phyloP scores from a whole-genome alignment of 2,113 vertebrate species.

The Eulemur macaco region DNA sequence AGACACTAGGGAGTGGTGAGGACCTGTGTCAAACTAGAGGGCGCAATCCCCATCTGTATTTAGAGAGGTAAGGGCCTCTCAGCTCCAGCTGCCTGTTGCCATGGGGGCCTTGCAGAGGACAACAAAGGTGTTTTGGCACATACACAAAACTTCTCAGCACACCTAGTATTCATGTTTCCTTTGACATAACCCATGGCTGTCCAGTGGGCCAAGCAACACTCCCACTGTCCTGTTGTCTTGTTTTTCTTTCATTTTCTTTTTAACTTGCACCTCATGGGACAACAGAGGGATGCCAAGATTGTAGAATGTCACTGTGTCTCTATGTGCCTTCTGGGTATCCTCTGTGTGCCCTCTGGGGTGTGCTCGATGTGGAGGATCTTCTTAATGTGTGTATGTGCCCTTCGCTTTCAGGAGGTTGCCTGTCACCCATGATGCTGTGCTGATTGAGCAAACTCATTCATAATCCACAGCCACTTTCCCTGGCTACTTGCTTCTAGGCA shows the following conservation, averaged over 20 bases:
- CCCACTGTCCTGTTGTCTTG: neutral
- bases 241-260: neutral
- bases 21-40: neutral
- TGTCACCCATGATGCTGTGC: neutral
- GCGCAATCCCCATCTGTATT: too few species aligned
- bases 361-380: neutral
- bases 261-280: neutral
- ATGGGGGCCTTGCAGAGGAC: neutral
- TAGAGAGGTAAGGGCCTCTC: neutral
- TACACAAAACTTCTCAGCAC: neutral
- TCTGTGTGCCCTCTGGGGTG: neutral
- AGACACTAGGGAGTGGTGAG: neutral
- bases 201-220: accelerated
- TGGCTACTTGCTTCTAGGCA: constrained; percentile 13
- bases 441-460: constrained; percentile 43
- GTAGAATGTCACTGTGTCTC: neutral
- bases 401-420: neutral
- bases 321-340: neutral
- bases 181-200: neutral
- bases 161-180: neutral
- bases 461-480: neutral
- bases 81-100: neutral
- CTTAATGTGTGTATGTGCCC: neutral
- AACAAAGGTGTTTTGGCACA: neutral
- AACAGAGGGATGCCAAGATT: neutral